Base-by-base conservation (phyloP, 2,888 invertebrate genomes). In the Baccha elongata region DNA sequence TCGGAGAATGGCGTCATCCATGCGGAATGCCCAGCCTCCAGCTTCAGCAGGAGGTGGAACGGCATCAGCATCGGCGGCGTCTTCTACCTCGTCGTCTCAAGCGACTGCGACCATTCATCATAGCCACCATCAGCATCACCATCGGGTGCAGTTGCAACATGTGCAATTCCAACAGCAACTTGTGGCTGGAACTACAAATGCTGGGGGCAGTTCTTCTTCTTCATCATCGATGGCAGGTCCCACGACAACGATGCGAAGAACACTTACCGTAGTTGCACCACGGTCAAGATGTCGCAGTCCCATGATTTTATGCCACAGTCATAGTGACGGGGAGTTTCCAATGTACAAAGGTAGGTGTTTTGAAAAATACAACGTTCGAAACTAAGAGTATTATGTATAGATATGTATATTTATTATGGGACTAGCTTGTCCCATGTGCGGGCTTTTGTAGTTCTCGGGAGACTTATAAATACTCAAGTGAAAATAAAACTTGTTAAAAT, bases 271-370 rank as follows among this genome's bases (percentile, higher is more conserved):
- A 2, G 68, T 80, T 3, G 84, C 84, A 19, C 87, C 87, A 87
- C 91, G 93, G 89, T 92, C 93, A 89, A 93, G 93, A 90, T 93
- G 93, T 90, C 93, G 93, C 91, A 94, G 93, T 91, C 93, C 94
- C 90, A 95, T 96, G 94, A 95, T 96, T 95, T 92, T 96, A 90
- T 96, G 95, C 86, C 96, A 96, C 92, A 96, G 96, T 90, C 94
- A 95, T 91, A 96, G 96, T 91, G 96, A 96, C 90, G 95, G 96
- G 88, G 96, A 96, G 91, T 96, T 96, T 91, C 96, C 96, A 88
- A 93, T 95, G 91, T 95, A 95, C 91, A 92, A 94, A 95, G 95
- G 95, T 96, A 92, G 87, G 88, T 87, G 88, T 87, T 21, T 19
- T 11, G 15, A 15, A 4, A 0, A 10, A 13, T 13, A n/a, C n/a